phyloP scores from a whole-genome alignment of 1,140 invertebrate species.

The Drosophila quadrilineata region DNA sequence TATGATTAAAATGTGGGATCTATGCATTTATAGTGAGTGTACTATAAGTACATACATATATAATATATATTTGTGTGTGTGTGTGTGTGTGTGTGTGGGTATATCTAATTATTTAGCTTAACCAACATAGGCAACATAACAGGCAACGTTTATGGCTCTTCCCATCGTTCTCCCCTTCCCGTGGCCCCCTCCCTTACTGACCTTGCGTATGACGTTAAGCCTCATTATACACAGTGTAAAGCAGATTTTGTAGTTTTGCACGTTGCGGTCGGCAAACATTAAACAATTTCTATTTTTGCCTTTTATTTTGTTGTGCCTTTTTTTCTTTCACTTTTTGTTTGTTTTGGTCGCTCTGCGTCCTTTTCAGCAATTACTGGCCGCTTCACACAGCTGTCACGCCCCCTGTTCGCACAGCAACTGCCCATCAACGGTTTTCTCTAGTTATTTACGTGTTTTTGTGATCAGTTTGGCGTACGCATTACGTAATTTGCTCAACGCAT shows the following conservation, averaged over 20 bases:
- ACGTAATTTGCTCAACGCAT: constrained; percentile 44
- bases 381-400: not conserved
- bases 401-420: not conserved
- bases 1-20: too few relatives aligned
- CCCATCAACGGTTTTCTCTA: too few relatives aligned
- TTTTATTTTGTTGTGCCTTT: constrained; percentile 20
- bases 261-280: constrained; percentile 18
- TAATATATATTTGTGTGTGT: not conserved
- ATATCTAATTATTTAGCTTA: constrained; percentile 26
- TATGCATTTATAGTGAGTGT: too few relatives aligned
- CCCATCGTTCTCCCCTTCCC: not conserved
- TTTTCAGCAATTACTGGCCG: not conserved
- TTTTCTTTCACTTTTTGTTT: constrained; percentile 10
- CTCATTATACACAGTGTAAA: constrained; percentile 24
- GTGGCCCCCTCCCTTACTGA: not conserved
- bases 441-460: constrained; percentile 35
- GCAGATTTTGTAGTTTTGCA: constrained; percentile 25
- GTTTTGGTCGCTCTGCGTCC: not conserved
- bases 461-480: constrained; percentile 41
- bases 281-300: too few relatives aligned
- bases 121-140: not conserved
- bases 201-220: not conserved
- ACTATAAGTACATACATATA: not conserved
- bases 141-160: too few relatives aligned
- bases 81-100: constrained; percentile 4